Conservation (phyloP, 2,113 vertebrate genomes). For the Pongo pygmaeus region DNA sequence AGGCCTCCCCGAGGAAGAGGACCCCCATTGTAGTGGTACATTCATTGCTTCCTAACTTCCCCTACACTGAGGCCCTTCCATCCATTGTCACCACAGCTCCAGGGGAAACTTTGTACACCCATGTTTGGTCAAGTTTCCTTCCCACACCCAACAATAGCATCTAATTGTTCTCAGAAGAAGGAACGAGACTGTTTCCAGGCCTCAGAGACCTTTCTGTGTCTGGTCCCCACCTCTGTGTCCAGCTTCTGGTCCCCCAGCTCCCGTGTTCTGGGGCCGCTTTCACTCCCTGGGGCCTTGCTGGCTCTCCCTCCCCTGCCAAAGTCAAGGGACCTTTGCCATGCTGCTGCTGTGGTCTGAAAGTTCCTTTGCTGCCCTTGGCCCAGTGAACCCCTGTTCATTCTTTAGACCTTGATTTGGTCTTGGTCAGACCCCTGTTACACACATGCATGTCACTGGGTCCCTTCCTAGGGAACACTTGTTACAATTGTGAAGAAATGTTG, state of each 20-base stretch:
- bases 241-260: not conserved
- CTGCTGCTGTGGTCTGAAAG: not conserved
- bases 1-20: not conserved
- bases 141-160: not conserved
- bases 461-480: too few relatives aligned
- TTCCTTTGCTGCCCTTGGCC: not conserved
- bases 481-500: not conserved
- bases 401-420: not conserved
- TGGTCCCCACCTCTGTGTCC: not conserved
- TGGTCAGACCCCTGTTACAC: not conserved
- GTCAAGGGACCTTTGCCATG: not conserved
- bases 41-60: not conserved
- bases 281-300: not conserved
- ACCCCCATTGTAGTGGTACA: rapidly evolving
- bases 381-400: not conserved
- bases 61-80: rapidly evolving
- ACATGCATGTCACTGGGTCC: rapidly evolving
- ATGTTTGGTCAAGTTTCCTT: too few relatives aligned
- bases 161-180: not conserved
- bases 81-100: not conserved
- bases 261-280: not conserved
- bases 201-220: not conserved
- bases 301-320: not conserved
- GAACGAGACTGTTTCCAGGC: not conserved
- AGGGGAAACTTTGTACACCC: not conserved